These are phyloP conservation scores for Centropristis striata DNA, from an alignment of 2,113 vertebrate genomes.

Conservation along the genomic window DNA sequence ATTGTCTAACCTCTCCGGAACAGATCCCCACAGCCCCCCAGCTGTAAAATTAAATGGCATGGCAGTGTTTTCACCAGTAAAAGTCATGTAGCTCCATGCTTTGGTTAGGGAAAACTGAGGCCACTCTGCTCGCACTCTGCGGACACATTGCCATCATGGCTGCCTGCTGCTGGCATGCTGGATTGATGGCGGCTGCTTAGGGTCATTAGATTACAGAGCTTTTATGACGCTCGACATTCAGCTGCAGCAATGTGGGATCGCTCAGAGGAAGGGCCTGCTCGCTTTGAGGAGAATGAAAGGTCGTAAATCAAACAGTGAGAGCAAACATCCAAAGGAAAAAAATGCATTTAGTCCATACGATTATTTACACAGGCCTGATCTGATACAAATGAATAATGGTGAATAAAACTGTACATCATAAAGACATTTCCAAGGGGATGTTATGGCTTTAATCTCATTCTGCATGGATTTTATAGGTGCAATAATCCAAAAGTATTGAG, in stretches of 20 bases:
- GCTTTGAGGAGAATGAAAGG: conserved; percentile 20
- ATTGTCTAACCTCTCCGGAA: too few relatives aligned
- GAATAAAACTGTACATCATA: conserved; percentile 21
- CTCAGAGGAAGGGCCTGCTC: conserved; percentile 25
- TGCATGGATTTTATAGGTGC: not conserved
- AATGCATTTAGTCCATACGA: conserved; percentile 18
- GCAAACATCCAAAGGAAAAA: conserved; percentile 12
- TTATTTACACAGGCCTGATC: conserved; percentile 43
- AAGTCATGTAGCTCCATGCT: conserved; percentile 38
- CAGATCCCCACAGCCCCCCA: not conserved
- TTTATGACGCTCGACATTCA: conserved; percentile 65
- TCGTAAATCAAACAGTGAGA: conserved; percentile 44
- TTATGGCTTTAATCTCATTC: conserved; percentile 18
- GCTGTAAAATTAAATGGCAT: conserved; percentile 59
- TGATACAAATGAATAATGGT: conserved; percentile 19
- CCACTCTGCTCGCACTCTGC: conserved; percentile 40
- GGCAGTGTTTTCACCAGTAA: conserved; percentile 40
- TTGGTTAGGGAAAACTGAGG: conserved; percentile 7
- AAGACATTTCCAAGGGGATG: not conserved
- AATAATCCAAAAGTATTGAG: conserved; percentile 17
- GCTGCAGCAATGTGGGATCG: conserved; percentile 22
- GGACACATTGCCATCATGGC: conserved; percentile 57
- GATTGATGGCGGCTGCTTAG: conserved; percentile 73
- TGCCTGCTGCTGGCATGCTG: conserved; percentile 60
- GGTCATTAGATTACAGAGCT: conserved; percentile 70